phyloP scores from a whole-genome alignment of 2,888 invertebrate genomes.

The Seira sanloemensis region DNA sequence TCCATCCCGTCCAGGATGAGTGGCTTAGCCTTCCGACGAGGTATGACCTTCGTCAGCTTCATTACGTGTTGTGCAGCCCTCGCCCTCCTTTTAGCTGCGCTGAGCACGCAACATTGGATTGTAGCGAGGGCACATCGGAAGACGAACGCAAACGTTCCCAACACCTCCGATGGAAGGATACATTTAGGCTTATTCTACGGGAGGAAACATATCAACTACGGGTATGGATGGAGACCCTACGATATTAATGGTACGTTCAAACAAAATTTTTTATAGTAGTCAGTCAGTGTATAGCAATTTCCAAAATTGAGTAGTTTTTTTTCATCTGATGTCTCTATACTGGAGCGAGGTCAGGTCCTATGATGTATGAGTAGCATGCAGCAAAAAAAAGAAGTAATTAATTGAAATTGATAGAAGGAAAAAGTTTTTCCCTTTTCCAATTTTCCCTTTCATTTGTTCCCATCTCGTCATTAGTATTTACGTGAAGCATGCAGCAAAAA shows the following conservation, averaged over 20 bases:
- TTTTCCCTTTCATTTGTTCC: conserved; percentile 10
- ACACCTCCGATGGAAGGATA: conserved; percentile 84
- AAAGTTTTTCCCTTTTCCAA: not conserved
- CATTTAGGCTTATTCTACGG: conserved; percentile 93
- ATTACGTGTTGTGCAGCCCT: conserved; percentile 87
- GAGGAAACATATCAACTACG: conserved; percentile 86
- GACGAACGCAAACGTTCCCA: conserved; percentile 78
- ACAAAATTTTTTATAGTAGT: not conserved
- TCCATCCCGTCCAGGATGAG: conserved; percentile 63
- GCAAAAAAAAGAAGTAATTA: no score
- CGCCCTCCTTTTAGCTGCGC: conserved; percentile 86
- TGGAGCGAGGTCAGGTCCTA: no score
- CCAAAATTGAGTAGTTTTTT: no score
- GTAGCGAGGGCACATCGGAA: conserved; percentile 84
- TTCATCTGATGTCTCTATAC: no score
- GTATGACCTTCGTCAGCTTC: conserved; percentile 89
- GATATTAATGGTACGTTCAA: conserved; percentile 85
- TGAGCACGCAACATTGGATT: conserved; percentile 90
- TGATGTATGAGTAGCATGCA: no score
- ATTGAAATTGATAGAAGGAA: no score
- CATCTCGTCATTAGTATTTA: not conserved
- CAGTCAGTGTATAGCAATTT: not conserved
- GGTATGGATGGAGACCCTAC: conserved; percentile 86
- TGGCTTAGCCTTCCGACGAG: conserved; percentile 80
- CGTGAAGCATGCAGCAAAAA: no score